Evolutionary conservation across 1,140 invertebrate species (phyloP).

Genomic region (Drosophila insularis): DNA sequence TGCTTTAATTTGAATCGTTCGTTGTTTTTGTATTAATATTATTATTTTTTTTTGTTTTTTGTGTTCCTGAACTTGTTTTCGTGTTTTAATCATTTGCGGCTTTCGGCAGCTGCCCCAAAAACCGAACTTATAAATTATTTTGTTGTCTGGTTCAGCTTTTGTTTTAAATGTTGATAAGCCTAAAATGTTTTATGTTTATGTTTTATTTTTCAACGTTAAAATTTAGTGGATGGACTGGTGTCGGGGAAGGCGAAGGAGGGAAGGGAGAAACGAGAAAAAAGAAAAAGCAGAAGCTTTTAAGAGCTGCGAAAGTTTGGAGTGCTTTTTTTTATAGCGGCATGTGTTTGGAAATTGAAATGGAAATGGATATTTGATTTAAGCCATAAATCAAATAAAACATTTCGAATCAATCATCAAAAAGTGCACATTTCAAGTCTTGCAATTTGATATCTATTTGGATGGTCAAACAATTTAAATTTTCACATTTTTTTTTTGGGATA

Average conservation of each 20-base stretch:
- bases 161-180: slow-evolving; percentile 41
- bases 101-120: slow-evolving; percentile 55
- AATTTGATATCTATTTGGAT: not conserved
- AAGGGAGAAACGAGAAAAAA: not conserved
- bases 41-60: not conserved
- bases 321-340: not conserved
- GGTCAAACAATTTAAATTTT: too few species aligned
- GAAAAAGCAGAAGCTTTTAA: slow-evolving; percentile 18
- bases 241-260: too few species aligned
- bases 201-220: not conserved
- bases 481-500: too few species aligned
- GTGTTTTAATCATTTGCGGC: slow-evolving; percentile 57
- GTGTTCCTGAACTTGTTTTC: slow-evolving; percentile 40
- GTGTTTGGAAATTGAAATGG: not conserved
- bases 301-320: not conserved
- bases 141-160: slow-evolving; percentile 40
- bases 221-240: not conserved
- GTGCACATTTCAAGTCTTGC: not conserved
- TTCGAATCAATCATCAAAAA: not conserved
- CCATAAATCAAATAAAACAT: slow-evolving; percentile 1
- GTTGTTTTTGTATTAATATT: not conserved
- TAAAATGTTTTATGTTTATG: slow-evolving; percentile 62
- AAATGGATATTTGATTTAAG: slow-evolving; percentile 2
- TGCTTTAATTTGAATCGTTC: slow-evolving; percentile 24
- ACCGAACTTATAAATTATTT: slow-evolving; percentile 63